A percentile compares a stretch with the other conserved stretches of the same genome.
These are phyloP conservation scores for Epinephelus lanceolatus DNA, from an alignment of 2,113 vertebrate species.

Conservation along the genomic window DNA sequence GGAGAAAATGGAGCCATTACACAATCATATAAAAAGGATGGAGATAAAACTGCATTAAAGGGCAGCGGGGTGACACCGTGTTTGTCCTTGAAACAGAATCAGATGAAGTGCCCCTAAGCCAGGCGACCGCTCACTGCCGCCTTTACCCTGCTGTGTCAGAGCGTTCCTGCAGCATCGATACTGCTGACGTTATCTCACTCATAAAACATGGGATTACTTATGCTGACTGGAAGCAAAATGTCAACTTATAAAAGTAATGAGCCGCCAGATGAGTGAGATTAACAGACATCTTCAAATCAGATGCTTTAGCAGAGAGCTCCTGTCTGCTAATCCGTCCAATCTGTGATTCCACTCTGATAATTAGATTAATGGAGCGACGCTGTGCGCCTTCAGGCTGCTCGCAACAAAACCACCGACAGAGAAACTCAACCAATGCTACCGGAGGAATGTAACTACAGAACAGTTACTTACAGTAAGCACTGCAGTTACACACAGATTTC, in stretches of 20 bases:
- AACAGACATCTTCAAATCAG: conserved; percentile 48
- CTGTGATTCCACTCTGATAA: conserved; percentile 56
- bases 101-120: conserved; percentile 25
- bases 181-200: background rate
- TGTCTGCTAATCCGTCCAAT: conserved; percentile 56
- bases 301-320: conserved; percentile 37
- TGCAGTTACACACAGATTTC: background rate
- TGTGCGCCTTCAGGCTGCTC: conserved; percentile 2
- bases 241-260: conserved; percentile 8
- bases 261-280: conserved; percentile 29
- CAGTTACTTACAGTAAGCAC: background rate
- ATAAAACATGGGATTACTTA: background rate
- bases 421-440: background rate
- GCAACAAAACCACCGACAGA: background rate
- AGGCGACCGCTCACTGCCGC: background rate
- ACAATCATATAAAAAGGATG: conserved; percentile 33
- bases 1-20: conserved; percentile 33
- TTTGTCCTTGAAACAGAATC: conserved; percentile 35
- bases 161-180: background rate
- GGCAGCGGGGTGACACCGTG: background rate
- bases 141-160: background rate
- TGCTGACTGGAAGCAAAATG: conserved; percentile 21
- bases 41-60: conserved; percentile 31
- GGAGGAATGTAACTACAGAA: background rate
- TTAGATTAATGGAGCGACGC: conserved; percentile 48